Evolutionary conservation across 2,797 vertebrate genomes (phyloP), one percentile per base, ranked within the genome.

Genomic region (Chaunax sp.): DNA sequence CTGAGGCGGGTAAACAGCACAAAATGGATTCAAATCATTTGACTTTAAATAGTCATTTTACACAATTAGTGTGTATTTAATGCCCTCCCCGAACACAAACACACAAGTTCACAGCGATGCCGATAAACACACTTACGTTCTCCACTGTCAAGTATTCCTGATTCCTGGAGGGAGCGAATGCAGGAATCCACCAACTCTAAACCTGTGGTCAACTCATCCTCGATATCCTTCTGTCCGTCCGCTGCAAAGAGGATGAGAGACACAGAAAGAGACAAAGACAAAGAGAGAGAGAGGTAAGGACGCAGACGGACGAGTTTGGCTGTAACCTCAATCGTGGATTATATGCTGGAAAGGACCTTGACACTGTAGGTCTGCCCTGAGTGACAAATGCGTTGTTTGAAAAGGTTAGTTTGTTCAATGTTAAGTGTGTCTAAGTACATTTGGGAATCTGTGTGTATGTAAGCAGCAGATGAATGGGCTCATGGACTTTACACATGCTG

Each of bases 101-200:
- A 54, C 13, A 33, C 5, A 60, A 6, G 5, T 19, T 18, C 6
- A 69, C 25, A 55, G 0, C 8, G 19, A 47, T 22, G 13, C 30
- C 19, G n/a, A 46, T n/a, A 33, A 43, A 22, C 10, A 12, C 19
- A 37, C 51, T 96, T 93, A 98, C 98, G 94, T 94, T 98, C 96
- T 84, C 92, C 92, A 26, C 96, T 89, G 85, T 99, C 96, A 0
- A 99, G 96, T 80, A 99, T 98, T 71, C 98, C 97, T 22, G 98
- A 99, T 83, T 99, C 97, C 89, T 99, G 98, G 41, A 99, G 93
- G 0, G 98, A 99, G 56, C 98, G 94, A 87, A 99, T 98, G 83
- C 98, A 99, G 47, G 98, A 99, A 89, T 99, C 98, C 80, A 99
- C 98, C 86, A 99, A 87, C 93, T 99, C 98, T 66, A 99, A 92